phyloP scores from a whole-genome alignment of 2,888 invertebrate genomes.

The Stomorhina lunata region DNA sequence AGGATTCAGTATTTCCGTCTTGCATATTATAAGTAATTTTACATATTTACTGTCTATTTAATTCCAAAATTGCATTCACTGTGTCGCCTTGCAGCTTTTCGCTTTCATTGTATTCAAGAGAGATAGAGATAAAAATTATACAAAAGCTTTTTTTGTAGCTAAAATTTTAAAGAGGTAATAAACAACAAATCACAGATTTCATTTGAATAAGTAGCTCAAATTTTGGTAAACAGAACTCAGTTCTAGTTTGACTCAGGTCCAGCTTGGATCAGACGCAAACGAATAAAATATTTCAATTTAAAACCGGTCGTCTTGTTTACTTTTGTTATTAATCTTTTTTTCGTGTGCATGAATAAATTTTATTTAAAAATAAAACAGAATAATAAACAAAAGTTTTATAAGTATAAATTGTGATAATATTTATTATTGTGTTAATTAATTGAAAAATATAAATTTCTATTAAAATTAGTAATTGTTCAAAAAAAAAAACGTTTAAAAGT shows the following conservation, averaged over 20 bases:
- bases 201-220: slow-evolving; percentile 44
- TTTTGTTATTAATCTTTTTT: not conserved
- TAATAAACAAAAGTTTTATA: slow-evolving; percentile 7
- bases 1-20: no score
- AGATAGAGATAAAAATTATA: not conserved
- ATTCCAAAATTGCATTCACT: no score
- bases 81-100: not conserved
- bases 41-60: no score
- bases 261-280: slow-evolving; percentile 35
- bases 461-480: not conserved
- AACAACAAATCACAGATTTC: not conserved
- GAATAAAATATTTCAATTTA: not conserved
- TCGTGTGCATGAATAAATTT: not conserved
- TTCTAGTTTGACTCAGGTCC: slow-evolving; percentile 44
- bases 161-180: not conserved
- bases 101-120: not conserved
- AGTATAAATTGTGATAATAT: slow-evolving; percentile 10
- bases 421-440: not conserved
- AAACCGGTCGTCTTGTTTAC: slow-evolving; percentile 23
- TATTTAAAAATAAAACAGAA: no score
- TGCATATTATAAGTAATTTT: no score
- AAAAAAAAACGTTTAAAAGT: not conserved
- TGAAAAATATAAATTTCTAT: not conserved
- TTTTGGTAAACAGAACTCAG: slow-evolving; percentile 27
- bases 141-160: not conserved